Conservation (phyloP, 2,888 invertebrate genomes). For the Lysandra coridon region DNA sequence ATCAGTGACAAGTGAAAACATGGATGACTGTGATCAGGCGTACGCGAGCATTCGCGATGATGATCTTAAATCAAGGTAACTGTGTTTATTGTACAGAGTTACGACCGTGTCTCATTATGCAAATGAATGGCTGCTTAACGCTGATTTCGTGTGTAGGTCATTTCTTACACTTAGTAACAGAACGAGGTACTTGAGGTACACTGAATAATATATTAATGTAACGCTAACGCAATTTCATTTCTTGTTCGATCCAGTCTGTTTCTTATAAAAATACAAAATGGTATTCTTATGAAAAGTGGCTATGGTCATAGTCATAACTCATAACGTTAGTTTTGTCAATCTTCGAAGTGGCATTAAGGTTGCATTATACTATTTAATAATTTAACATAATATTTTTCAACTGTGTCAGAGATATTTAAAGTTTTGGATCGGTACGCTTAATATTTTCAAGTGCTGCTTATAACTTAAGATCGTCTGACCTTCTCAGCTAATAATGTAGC, state of each 20-base stretch:
- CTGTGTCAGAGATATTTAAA: not conserved
- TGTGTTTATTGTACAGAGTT: constrained; percentile 15
- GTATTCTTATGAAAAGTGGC: no score
- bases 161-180: not conserved
- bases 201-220: not conserved
- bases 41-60: constrained; percentile 73
- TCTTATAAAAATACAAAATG: no score
- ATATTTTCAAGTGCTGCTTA: constrained; percentile 5
- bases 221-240: not conserved
- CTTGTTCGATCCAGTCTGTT: no score
- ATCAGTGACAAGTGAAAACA: constrained; percentile 63
- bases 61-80: constrained; percentile 74
- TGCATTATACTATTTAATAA: not conserved
- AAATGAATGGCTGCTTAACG: constrained; percentile 9
- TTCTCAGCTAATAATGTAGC: constrained; percentile 3
- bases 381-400: not conserved
- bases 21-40: constrained; percentile 68
- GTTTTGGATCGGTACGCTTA: not conserved
- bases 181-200: not conserved
- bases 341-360: no score
- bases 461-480: constrained; percentile 16
- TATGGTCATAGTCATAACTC: no score
- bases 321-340: no score
- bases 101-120: constrained; percentile 12
- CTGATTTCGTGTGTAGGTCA: constrained; percentile 24